These are phyloP conservation scores for Otis tarda DNA, from an alignment of 2,113 vertebrate species.

Conservation along the genomic window DNA sequence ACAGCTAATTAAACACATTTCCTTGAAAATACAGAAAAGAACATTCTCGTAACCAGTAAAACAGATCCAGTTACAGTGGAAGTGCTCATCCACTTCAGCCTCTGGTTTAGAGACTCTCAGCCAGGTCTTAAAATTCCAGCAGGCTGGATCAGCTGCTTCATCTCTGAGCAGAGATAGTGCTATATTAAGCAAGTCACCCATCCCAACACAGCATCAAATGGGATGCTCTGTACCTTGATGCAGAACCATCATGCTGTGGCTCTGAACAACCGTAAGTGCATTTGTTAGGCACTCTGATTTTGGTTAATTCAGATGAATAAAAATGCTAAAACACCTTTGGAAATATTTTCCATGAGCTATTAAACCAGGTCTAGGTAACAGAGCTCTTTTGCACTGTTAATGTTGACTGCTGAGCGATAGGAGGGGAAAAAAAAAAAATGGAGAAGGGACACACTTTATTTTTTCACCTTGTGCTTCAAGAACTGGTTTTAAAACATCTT, in stretches of 20 bases:
- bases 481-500: not conserved
- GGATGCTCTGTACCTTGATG: not conserved
- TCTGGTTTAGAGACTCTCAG: not conserved
- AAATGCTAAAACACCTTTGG: not conserved
- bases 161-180: not conserved
- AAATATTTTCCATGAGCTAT: not conserved
- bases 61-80: not conserved
- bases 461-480: not conserved
- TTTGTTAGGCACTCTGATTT: not conserved
- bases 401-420: not conserved
- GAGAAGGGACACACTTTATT: not conserved
- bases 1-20: not conserved
- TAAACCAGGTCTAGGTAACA: not conserved
- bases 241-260: not conserved
- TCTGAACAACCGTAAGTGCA: not conserved
- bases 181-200: not conserved
- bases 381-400: not conserved
- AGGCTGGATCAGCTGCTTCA: not conserved
- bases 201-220: not conserved
- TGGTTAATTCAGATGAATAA: not conserved
- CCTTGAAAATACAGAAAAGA: not conserved
- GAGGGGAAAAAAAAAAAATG: fast-evolving
- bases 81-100: not conserved
- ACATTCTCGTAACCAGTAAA: not conserved
- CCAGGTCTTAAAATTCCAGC: not conserved